phyloP scores from a whole-genome alignment of 2,888 invertebrate species.

The Papilio elwesi region DNA sequence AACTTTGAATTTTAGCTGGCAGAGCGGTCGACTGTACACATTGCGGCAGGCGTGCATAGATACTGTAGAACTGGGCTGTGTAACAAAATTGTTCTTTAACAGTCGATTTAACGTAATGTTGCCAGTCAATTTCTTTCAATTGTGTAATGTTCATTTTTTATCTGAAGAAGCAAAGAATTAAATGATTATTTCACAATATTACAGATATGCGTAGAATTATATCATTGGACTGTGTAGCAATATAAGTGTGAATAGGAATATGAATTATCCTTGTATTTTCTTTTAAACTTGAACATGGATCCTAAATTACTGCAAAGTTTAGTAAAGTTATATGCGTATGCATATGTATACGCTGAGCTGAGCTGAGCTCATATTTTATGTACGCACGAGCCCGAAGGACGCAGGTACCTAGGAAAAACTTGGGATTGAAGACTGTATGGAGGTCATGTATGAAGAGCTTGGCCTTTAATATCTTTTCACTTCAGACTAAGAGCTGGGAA shows the following conservation, averaged over 20 bases:
- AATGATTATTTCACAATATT: too few relatives aligned
- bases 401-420: slow-evolving; percentile 5
- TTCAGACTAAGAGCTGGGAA: neutral
- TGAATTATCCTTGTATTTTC: too few relatives aligned
- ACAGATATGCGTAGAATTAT: neutral
- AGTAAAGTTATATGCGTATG: too few relatives aligned
- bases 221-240: too few relatives aligned
- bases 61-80: slow-evolving; percentile 43
- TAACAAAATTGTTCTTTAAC: slow-evolving; percentile 41
- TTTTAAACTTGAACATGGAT: too few relatives aligned
- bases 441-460: neutral
- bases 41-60: slow-evolving; percentile 43
- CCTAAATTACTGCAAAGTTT: too few relatives aligned
- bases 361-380: slow-evolving; percentile 9
- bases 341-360: neutral
- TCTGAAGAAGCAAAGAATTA: too few relatives aligned
- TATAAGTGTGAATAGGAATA: too few relatives aligned
- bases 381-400: slow-evolving; percentile 1
- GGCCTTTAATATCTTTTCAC: neutral
- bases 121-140: neutral
- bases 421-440: slow-evolving; percentile 14
- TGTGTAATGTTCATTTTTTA: neutral
- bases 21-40: slow-evolving; percentile 56
- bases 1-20: slow-evolving; percentile 66
- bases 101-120: slow-evolving; percentile 1